Evolutionary conservation across 2,888 invertebrate genomes (phyloP).

Genomic region (Tethea ocularis): DNA sequence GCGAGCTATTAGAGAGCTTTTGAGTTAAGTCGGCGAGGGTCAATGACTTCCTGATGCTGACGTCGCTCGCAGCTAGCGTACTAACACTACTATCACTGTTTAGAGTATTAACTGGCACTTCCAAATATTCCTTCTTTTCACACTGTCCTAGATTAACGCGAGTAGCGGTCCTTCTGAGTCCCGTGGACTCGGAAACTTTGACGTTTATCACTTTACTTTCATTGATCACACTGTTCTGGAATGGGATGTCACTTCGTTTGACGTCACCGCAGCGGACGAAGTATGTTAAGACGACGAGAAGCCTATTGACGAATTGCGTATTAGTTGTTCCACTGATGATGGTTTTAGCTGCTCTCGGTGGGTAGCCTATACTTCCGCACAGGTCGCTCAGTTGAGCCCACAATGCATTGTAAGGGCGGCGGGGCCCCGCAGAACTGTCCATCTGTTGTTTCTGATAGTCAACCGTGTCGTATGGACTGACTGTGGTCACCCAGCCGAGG

Average conservation of each 20-base stretch:
- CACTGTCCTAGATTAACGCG: slow-evolving; percentile 37
- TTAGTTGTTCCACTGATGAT: slow-evolving; percentile 89
- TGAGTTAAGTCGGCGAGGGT: slow-evolving; percentile 64
- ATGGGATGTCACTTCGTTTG: slow-evolving; percentile 74
- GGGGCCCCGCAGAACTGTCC: slow-evolving; percentile 18
- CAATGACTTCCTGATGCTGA: slow-evolving; percentile 60
- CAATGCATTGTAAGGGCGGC: slow-evolving; percentile 90
- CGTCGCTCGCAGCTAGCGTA: slow-evolving; percentile 62
- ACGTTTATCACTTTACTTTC: slow-evolving; percentile 62
- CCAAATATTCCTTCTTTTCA: slow-evolving; percentile 33
- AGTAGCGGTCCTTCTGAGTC: slow-evolving; percentile 41
- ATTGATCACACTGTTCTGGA: slow-evolving; percentile 55
- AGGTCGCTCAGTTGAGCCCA: slow-evolving; percentile 96
- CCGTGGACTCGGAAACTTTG: slow-evolving; percentile 25
- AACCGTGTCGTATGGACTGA: slow-evolving; percentile 79
- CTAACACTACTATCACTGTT: slow-evolving; percentile 63
- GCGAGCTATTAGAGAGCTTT: slow-evolving; percentile 69
- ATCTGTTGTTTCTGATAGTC: slow-evolving; percentile 63
- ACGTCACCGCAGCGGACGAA: slow-evolving; percentile 93
- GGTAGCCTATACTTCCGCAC: slow-evolving; percentile 92
- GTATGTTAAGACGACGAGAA: slow-evolving; percentile 92
- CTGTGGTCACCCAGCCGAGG: slow-evolving; percentile 95
- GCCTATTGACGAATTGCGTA: slow-evolving; percentile 86
- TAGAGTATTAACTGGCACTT: slow-evolving; percentile 52
- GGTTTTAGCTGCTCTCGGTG: slow-evolving; percentile 90